Percentiles rank a stretch among this genome's conserved stretches.
Evolutionary conservation across 2,113 vertebrate genomes (phyloP).

Genomic region (Notarius lentiginosus): DNA sequence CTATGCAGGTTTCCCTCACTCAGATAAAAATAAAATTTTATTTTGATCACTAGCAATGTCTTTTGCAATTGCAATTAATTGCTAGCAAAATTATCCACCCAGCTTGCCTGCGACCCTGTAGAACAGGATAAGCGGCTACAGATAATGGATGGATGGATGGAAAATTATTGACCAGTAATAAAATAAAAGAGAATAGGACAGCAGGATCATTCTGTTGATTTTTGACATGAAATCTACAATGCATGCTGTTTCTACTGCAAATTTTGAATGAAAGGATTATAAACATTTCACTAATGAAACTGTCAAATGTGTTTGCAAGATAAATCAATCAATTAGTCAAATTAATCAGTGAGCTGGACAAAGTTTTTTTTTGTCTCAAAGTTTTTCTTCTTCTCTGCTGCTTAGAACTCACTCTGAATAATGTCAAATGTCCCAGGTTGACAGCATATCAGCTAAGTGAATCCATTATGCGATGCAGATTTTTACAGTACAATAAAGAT

Average conservation of each 20-base stretch:
- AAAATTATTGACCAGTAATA: not conserved
- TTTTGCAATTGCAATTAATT: not conserved
- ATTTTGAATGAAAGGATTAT: constrained; percentile 7
- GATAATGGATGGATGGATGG: no score
- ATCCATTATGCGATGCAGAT: not conserved
- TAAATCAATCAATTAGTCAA: constrained; percentile 1
- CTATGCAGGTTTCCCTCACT: not conserved
- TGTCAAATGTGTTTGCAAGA: not conserved
- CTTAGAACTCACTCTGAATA: not conserved
- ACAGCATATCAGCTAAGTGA: not conserved
- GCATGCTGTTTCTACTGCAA: not conserved
- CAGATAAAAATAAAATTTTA: not conserved
- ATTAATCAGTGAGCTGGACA: constrained; percentile 16
- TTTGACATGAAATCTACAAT: not conserved
- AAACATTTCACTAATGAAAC: not conserved
- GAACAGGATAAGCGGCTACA: no score
- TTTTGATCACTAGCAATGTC: not conserved
- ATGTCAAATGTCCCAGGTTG: not conserved
- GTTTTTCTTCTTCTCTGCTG: not conserved
- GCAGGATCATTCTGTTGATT: not conserved
- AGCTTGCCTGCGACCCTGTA: no score
- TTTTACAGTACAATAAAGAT: not conserved
- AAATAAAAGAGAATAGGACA: not conserved
- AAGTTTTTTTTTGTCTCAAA: not conserved
- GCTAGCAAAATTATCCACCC: not conserved